Conservation (phyloP, 2,797 vertebrate species). For the Yasuhikotakia modesta region DNA sequence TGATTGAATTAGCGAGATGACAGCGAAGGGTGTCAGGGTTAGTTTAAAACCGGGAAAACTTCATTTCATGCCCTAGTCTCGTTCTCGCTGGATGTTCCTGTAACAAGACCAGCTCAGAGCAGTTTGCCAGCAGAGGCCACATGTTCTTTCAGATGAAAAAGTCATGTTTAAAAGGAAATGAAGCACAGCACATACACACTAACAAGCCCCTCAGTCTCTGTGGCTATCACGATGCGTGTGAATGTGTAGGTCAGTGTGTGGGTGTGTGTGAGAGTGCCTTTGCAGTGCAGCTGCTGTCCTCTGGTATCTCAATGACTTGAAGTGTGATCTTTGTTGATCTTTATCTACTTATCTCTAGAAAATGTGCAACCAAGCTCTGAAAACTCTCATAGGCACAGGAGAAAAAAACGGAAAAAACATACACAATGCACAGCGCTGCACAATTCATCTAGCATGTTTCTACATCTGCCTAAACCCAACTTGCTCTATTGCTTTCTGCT, state of each 20-base stretch:
- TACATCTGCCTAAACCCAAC: constrained; percentile 10
- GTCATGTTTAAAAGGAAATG: constrained; percentile 64
- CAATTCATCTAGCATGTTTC: not conserved
- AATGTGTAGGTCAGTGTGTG: constrained; percentile 40
- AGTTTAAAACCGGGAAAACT: constrained; percentile 19
- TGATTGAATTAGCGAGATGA: constrained; percentile 73
- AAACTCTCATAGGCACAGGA: constrained; percentile 11
- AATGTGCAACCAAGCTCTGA: constrained; percentile 31
- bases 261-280: constrained; percentile 28
- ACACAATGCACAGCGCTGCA: constrained; percentile 1
- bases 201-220: constrained; percentile 73
- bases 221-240: constrained; percentile 52
- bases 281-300: constrained; percentile 67
- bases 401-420: not conserved
- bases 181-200: constrained; percentile 69
- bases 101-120: constrained; percentile 63
- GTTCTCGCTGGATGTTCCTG: constrained; percentile 40
- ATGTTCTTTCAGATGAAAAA: constrained; percentile 66
- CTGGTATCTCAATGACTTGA: constrained; percentile 64
- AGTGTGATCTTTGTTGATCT: constrained; percentile 52
- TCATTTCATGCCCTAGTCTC: constrained; percentile 29
- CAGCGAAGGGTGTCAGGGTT: constrained; percentile 53
- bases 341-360: constrained; percentile 47
- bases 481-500: constrained; percentile 12
- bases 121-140: constrained; percentile 70